Percentiles rank a stretch among this genome's conserved stretches.
Conservation (phyloP, 1,140 invertebrate genomes). For the Diplogasteroides magnus region DNA sequence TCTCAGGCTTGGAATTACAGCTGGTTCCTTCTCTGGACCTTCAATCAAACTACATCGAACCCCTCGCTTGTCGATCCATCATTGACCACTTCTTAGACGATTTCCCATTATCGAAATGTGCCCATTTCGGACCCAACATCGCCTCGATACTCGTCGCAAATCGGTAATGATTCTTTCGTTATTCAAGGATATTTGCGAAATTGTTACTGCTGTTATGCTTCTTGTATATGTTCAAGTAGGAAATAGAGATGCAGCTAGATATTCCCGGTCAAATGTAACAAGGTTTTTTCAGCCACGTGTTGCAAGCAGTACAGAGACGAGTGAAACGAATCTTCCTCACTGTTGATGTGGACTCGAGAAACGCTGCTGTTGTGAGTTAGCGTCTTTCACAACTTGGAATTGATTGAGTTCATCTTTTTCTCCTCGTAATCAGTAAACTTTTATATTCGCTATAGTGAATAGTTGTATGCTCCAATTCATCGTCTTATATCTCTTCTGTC, state of each 20-base stretch:
- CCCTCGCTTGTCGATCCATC: conserved; percentile 18
- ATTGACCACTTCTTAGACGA: conserved; percentile 37
- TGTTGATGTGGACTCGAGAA: conserved; percentile 24
- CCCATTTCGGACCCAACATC: conserved; percentile 39
- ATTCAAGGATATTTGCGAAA: no score
- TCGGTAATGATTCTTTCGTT: no score
- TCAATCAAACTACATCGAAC: conserved; percentile 34
- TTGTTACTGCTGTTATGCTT: no score
- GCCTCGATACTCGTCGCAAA: conserved; percentile 27
- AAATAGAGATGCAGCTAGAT: background rate
- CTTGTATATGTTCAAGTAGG: no score
- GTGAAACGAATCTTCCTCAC: conserved; percentile 32
- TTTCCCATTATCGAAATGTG: conserved; percentile 33
- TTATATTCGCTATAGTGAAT: no score
- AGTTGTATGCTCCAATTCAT: background rate
- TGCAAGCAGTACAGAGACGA: conserved; percentile 22
- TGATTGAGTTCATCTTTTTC: no score
- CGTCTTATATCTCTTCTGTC: no score
- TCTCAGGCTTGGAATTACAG: no score
- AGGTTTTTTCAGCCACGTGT: background rate
- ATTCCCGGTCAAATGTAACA: background rate
- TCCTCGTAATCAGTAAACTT: no score
- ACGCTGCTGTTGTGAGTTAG: conserved; percentile 7
- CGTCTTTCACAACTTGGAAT: no score
- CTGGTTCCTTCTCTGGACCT: conserved; percentile 38